A percentile compares a stretch with the other conserved stretches of the same genome.
These are phyloP conservation scores for Elaphurus davidianus DNA, from an alignment of 2,113 vertebrate species.

Conservation along the genomic window DNA sequence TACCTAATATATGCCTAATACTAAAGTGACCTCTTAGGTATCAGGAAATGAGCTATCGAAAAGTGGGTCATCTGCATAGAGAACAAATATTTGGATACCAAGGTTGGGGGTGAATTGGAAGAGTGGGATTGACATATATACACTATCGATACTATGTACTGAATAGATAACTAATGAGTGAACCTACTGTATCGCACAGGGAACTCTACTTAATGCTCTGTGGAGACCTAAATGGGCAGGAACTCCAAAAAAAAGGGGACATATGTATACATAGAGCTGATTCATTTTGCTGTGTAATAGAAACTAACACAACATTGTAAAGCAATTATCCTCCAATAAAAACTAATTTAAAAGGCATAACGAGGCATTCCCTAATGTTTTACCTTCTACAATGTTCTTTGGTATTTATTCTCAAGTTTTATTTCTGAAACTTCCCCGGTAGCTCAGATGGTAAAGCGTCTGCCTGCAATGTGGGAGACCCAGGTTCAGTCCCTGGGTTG, in stretches of 20 bases:
- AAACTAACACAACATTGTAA: background rate
- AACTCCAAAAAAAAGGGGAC: background rate
- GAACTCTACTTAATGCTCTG: background rate
- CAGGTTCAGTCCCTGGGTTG: background rate
- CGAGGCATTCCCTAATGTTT: background rate
- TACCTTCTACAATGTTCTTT: background rate
- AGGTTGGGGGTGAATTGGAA: background rate
- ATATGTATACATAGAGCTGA: background rate
- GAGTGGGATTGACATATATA: background rate
- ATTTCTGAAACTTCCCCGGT: background rate
- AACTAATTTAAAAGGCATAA: background rate
- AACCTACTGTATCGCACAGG: background rate
- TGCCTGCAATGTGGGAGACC: background rate
- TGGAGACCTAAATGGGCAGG: background rate
- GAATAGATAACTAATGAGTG: no score
- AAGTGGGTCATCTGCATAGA: background rate
- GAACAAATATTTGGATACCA: background rate
- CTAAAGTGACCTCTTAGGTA: background rate
- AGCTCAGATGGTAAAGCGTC: background rate
- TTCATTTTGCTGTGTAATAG: background rate
- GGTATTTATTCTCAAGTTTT: background rate
- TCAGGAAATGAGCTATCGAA: background rate
- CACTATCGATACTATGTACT: background rate
- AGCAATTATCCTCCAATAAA: background rate
- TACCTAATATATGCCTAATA: background rate